A percentile compares a stretch with the other conserved stretches of the same genome.
These are phyloP conservation scores for Iguana delicatissima DNA, from an alignment of 2,797 vertebrate genomes.

Conservation along the genomic window DNA sequence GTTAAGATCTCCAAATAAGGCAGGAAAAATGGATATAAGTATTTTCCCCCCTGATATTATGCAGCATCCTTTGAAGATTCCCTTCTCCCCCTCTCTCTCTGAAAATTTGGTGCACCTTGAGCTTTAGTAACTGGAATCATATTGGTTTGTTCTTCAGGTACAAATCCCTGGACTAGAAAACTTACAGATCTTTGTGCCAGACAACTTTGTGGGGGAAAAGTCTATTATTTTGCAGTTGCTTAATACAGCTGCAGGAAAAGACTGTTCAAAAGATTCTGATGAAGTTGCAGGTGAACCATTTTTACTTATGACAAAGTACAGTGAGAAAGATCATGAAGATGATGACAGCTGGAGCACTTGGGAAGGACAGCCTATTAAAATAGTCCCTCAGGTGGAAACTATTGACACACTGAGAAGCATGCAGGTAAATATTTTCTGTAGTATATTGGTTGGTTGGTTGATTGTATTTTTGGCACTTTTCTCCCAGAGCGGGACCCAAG, in stretches of 20 bases:
- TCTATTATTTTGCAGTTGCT: constrained; percentile 94
- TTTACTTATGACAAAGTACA: constrained; percentile 93
- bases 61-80: background rate
- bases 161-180: constrained; percentile 92
- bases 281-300: constrained; percentile 89
- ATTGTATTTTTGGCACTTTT: too few relatives aligned
- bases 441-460: background rate
- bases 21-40: background rate
- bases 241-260: constrained; percentile 94
- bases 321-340: constrained; percentile 74
- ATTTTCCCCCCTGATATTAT: background rate
- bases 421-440: constrained; percentile 82
- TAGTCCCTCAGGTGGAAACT: constrained; percentile 94
- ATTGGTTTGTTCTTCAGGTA: constrained; percentile 81
- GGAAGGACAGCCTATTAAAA: constrained; percentile 87
- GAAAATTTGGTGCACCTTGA: background rate
- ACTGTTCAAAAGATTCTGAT: constrained; percentile 94
- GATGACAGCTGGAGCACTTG: constrained; percentile 86
- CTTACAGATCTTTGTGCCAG: constrained; percentile 93
- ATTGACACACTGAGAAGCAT: constrained; percentile 92
- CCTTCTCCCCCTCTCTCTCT: too few relatives aligned
- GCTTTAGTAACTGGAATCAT: background rate
- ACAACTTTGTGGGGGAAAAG: constrained; percentile 83
- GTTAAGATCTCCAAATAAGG: background rate
- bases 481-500: too few relatives aligned